Base-by-base conservation (phyloP, 2,888 invertebrate species). In the Steinernema scapterisci region DNA sequence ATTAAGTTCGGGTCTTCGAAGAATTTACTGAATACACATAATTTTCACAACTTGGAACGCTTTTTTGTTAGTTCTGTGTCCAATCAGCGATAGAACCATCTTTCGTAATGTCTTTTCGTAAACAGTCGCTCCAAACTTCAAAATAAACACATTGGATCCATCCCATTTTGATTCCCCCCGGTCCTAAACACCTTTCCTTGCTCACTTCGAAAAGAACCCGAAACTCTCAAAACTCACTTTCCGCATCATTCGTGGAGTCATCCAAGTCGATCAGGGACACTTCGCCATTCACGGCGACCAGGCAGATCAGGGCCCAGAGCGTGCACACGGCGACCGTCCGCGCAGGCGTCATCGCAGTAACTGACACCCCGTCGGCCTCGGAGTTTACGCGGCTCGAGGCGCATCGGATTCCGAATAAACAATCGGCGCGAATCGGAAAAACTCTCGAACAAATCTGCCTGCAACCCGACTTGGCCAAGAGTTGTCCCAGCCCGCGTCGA, bases 401-500 rank as follows among this genome's bases (percentile, higher is more conserved):
- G 63, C 63, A 63, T 63, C 63, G 31, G 19, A 63, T 63, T 25
- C 27, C 63, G 31, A 38, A 38, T 38, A 38, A 48, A n/a, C 48
- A 48, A 48, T 19, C 48, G 48, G 13, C 16, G 16, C 63, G 63
- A 31, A 63, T 63, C 63, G 63, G 63, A 63, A 63, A 31, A 63
- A 63, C 63, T 63, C 63, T 63, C 63, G 63, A 63, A 63, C 63
- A 63, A 63, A 63, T 63, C 63, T 13, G 38, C 38, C 38, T 38
- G 38, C 63, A 25, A 16, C 38, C 7, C 31, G 63, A 63, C 38
- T 63, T 63, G 63, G 63, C 38, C 63, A 25, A 63, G 38, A 27
- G 63, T 31, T 63, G 38, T 63, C 63, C 63, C 63, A 63, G 19
- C 31, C 63, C 63, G 63, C 25, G 16, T 9, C 31, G 25, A 2